Evolutionary conservation across 2,113 vertebrate genomes (phyloP), one percentile per base, ranked within the genome.

Genomic region (Antidorcas marsupialis): DNA sequence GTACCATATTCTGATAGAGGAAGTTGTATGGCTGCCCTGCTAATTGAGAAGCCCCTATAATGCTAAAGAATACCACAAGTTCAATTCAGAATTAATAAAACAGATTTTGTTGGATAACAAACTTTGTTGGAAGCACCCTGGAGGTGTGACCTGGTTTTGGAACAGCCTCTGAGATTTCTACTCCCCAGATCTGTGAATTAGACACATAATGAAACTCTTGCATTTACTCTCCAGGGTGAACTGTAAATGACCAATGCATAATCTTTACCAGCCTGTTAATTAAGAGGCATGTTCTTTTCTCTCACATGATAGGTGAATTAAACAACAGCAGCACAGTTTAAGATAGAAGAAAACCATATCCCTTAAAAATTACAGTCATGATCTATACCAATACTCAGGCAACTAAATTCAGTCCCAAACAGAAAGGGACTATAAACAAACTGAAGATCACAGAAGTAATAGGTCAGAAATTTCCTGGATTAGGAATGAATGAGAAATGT

Each of bases 71-170:
- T 43, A 67, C 43, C 43, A 43, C 16, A 92, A 93, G 84, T 94
- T 57, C n/a, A 95, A 96, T 89, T 74, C 23, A 96, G 87, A 97
- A 96, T 81, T 76, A 91, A 86, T 33, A 95, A 90, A 19, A 33
- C 78, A 96, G 57, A 15, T 17, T 95, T 94, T 82, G 53, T 62
- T 79, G 25, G 43, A 43, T 76, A 25, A 43, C 23, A 76, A 76
- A 76, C 36, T 43, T 95, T 82, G 53, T 62, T 74, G 16, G 43
- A 64, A 96, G 74, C 9, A 78, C 10, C 21, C 45, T 59, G 45
- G 7, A 86, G 19, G 28, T 60, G 33, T 74, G 86, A 84, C n/a
- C 50, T 62, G 87, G n/a, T 87, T 97, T 95, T 28, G 45, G 67
- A 95, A 94, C 4, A 8, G 86, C 55, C 74, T 90, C 14, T 78